Conservation (phyloP, 1,140 invertebrate species). For the Gonatopus flavifemur region DNA sequence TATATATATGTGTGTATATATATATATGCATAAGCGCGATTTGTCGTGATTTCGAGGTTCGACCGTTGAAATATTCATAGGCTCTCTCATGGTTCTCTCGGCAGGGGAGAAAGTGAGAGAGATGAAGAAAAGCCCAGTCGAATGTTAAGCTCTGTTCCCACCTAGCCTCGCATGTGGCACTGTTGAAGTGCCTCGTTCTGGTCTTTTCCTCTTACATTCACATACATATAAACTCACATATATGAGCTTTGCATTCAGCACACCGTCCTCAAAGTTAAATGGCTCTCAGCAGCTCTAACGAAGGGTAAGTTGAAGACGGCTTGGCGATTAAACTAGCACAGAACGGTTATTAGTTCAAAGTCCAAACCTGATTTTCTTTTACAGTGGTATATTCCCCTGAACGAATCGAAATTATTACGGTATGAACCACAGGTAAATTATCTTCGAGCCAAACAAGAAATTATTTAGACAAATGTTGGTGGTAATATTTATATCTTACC, state of each 20-base stretch:
- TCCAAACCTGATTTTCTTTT: conserved; percentile 1
- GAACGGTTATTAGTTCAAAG: conserved; percentile 8
- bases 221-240: no score
- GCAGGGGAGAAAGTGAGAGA: not conserved
- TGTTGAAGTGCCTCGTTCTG: not conserved
- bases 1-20: conserved; percentile 15
- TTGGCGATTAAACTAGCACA: conserved; percentile 16
- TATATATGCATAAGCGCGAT: conserved; percentile 7
- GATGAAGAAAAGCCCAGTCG: not conserved
- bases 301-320: no score
- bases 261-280: conserved; percentile 9
- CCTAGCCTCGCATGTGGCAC: not conserved
- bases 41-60: conserved; percentile 7
- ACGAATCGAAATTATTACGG: no score
- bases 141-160: conserved; percentile 8
- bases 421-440: no score
- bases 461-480: no score
- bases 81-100: not conserved
- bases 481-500: no score
- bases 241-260: no score
- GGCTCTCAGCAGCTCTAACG: conserved; percentile 4
- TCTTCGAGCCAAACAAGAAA: no score
- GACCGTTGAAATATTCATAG: conserved; percentile 24
- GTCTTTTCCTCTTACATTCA: not conserved
- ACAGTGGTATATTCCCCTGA: no score